Conservation (phyloP, 2,888 invertebrate species). For the Dynastes hyllus region DNA sequence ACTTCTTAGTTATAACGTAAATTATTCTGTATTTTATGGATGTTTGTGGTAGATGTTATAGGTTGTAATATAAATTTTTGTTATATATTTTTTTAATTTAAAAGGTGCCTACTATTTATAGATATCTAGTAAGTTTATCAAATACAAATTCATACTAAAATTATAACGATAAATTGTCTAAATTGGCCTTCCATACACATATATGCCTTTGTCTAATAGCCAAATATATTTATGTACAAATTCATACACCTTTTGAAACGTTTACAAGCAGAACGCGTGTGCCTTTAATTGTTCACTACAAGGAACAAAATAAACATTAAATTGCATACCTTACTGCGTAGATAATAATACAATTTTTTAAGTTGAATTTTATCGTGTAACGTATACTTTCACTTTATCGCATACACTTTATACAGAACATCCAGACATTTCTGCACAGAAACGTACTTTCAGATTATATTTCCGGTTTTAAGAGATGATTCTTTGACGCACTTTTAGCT, state of each 20-base stretch:
- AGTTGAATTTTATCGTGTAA: no score
- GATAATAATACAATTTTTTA: no score
- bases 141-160: background rate
- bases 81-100: slow-evolving; percentile 17
- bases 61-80: background rate
- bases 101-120: slow-evolving; percentile 18
- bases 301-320: background rate
- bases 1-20: slow-evolving; percentile 22
- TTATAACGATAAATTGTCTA: background rate
- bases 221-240: slow-evolving; percentile 12
- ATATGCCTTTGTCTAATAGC: background rate
- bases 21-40: slow-evolving; percentile 24
- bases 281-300: background rate
- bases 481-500: background rate
- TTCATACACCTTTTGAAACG: slow-evolving; percentile 9
- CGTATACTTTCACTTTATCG: no score
- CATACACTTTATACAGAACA: no score
- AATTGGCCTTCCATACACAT: slow-evolving; percentile 22
- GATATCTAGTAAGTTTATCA: background rate
- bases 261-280: background rate
- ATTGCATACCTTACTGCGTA: background rate
- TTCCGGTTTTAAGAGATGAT: no score
- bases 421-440: no score
- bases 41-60: slow-evolving; percentile 7
- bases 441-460: no score